Percentiles rank a stretch among this genome's conserved stretches.
phyloP scores from a whole-genome alignment of 2,888 invertebrate genomes.

The Arenicola marina region DNA sequence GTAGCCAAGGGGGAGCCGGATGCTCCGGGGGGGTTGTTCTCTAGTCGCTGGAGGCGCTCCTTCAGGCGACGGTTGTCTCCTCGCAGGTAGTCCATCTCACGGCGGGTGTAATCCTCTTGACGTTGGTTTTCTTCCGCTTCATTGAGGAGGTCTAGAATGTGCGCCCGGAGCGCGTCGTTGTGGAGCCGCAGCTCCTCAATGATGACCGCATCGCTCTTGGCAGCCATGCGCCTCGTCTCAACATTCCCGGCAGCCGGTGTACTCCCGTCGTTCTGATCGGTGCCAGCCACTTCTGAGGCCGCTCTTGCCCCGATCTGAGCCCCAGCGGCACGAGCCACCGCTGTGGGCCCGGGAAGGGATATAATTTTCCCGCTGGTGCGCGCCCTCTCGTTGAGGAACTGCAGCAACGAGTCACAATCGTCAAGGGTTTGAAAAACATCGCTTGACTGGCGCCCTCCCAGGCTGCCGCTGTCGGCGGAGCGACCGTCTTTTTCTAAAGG shows the following conservation, averaged over 20 bases:
- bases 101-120: background rate
- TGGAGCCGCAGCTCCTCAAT: constrained; percentile 49
- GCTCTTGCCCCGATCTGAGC: background rate
- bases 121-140: constrained; percentile 38
- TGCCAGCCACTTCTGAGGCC: background rate
- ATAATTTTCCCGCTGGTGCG: background rate
- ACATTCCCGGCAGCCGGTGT: constrained; percentile 14
- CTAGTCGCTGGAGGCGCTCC: constrained; percentile 8
- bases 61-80: constrained; percentile 11
- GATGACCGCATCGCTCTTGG: constrained; percentile 45
- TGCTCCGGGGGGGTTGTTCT: constrained; percentile 60
- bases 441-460: background rate
- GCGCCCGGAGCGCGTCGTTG: constrained; percentile 49
- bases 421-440: constrained; percentile 38
- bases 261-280: background rate
- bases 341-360: too few species aligned
- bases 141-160: constrained; percentile 44
- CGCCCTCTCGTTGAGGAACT: constrained; percentile 34
- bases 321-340: too few species aligned
- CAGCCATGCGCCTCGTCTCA: constrained; percentile 38
- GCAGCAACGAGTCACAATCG: constrained; percentile 47
- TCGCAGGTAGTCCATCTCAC: constrained; percentile 2
- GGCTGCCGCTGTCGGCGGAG: background rate
- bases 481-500: background rate
- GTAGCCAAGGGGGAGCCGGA: background rate